phyloP scores from a whole-genome alignment of 2,888 invertebrate species.

The Ariolimax columbianus region DNA sequence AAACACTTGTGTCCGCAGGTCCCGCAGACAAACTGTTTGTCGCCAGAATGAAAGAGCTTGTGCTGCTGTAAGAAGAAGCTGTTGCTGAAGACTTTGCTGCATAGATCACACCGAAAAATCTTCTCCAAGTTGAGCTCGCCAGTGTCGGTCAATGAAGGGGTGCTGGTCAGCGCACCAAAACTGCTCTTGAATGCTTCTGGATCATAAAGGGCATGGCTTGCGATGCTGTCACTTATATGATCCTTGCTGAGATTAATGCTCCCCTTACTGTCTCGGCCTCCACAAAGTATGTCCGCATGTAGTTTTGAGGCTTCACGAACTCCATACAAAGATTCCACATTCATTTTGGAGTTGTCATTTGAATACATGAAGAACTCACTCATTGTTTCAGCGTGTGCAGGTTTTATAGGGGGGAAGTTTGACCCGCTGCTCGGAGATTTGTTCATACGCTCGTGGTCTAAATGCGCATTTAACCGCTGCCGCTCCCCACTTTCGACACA shows the following conservation, averaged over 20 bases:
- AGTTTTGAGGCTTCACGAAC: background rate
- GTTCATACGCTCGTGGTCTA: slow-evolving; percentile 1
- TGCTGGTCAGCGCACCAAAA: background rate
- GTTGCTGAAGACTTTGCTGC: slow-evolving; percentile 48
- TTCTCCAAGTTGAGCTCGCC: slow-evolving; percentile 32
- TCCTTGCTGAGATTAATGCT: slow-evolving; percentile 24
- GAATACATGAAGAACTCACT: slow-evolving; percentile 44
- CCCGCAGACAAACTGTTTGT: slow-evolving; percentile 44
- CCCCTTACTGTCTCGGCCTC: background rate
- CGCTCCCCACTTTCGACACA: slow-evolving; percentile 30
- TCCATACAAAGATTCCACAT: slow-evolving; percentile 27
- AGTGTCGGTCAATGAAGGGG: background rate
- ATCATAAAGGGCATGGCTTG: slow-evolving; percentile 25
- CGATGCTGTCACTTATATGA: background rate
- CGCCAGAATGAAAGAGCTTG: slow-evolving; percentile 43
- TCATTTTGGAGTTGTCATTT: slow-evolving; percentile 27
- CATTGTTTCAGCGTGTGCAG: slow-evolving; percentile 13
- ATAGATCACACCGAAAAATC: slow-evolving; percentile 40
- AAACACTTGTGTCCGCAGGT: slow-evolving; percentile 50
- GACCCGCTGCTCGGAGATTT: slow-evolving; percentile 30
- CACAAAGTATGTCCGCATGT: slow-evolving; percentile 2
- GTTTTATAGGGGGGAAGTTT: slow-evolving; percentile 23
- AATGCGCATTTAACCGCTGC: slow-evolving; percentile 21
- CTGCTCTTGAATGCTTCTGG: slow-evolving; percentile 40
- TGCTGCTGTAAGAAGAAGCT: slow-evolving; percentile 45